These are phyloP conservation scores for Gorsachius magnificus DNA, from an alignment of 2,797 vertebrate species.

Conservation along the genomic window DNA sequence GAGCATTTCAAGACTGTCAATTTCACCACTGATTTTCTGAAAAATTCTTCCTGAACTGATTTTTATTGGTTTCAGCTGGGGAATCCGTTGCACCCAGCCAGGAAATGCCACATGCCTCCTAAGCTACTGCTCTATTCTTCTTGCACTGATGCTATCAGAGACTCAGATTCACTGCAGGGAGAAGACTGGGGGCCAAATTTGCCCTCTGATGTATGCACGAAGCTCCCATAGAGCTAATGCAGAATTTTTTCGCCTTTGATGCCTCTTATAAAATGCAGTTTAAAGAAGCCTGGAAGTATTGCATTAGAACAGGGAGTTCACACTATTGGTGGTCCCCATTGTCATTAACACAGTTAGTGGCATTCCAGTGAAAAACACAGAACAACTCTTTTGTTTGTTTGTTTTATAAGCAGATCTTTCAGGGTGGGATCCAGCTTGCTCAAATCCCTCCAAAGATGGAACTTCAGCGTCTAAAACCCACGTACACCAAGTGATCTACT, in stretches of 20 bases:
- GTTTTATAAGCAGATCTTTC: conserved; percentile 60
- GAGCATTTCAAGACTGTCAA: conserved; percentile 74
- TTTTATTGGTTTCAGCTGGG: conserved; percentile 81
- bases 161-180: conserved; percentile 50
- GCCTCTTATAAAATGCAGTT: conserved; percentile 40
- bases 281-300: conserved; percentile 62
- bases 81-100: conserved; percentile 63
- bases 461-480: not conserved
- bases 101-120: conserved; percentile 74
- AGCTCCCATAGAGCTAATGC: conserved; percentile 55
- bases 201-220: conserved; percentile 47
- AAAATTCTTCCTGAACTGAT: conserved; percentile 75
- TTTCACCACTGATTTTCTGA: conserved; percentile 72
- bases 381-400: conserved; percentile 58
- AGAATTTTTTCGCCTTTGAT: conserved; percentile 26
- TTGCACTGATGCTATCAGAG: conserved; percentile 63
- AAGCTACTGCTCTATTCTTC: conserved; percentile 66
- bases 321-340: conserved; percentile 29
- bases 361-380: conserved; percentile 56
- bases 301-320: conserved; percentile 53
- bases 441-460: not conserved
- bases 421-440: conserved; percentile 37
- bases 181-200: conserved; percentile 53
- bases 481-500: not conserved
- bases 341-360: conserved; percentile 63